phyloP scores from a whole-genome alignment of 2,888 invertebrate species.

The Polietes domitor region DNA sequence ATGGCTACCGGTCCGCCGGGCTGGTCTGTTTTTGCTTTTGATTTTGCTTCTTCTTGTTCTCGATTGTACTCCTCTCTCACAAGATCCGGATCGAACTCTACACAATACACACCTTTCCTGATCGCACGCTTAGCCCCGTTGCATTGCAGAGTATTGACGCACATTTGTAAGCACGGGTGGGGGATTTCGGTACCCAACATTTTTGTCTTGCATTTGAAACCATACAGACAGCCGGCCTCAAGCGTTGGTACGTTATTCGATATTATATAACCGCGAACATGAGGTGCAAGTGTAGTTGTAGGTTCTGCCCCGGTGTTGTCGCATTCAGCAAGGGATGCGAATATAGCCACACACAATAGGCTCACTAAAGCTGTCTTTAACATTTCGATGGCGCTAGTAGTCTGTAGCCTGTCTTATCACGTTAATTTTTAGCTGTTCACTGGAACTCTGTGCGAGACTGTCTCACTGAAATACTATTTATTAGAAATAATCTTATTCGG shows the following conservation, averaged over 20 bases:
- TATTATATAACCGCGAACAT: conserved; percentile 34
- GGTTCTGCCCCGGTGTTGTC: not conserved
- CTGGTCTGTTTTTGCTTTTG: too few relatives aligned
- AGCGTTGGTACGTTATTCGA: too few relatives aligned
- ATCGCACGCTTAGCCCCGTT: too few relatives aligned
- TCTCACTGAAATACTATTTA: not conserved
- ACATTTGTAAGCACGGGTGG: too few relatives aligned
- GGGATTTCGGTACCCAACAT: too few relatives aligned
- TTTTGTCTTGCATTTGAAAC: too few relatives aligned
- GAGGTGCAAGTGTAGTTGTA: conserved; percentile 31
- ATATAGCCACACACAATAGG: conserved; percentile 17
- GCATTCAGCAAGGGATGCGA: conserved; percentile 25
- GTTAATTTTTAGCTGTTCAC: not conserved
- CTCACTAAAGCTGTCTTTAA: conserved; percentile 34
- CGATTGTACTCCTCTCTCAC: too few relatives aligned
- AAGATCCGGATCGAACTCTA: too few relatives aligned
- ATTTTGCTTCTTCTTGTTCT: too few relatives aligned
- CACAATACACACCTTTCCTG: too few relatives aligned
- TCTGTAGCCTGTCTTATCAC: not conserved
- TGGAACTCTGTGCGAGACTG: not conserved
- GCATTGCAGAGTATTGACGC: too few relatives aligned
- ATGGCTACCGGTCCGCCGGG: conserved; percentile 76
- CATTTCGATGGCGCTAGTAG: conserved; percentile 39
- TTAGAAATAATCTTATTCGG: not conserved
- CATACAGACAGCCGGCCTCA: too few relatives aligned